phyloP scores from a whole-genome alignment of 2,113 vertebrate species.

The Circaetus gallicus region DNA sequence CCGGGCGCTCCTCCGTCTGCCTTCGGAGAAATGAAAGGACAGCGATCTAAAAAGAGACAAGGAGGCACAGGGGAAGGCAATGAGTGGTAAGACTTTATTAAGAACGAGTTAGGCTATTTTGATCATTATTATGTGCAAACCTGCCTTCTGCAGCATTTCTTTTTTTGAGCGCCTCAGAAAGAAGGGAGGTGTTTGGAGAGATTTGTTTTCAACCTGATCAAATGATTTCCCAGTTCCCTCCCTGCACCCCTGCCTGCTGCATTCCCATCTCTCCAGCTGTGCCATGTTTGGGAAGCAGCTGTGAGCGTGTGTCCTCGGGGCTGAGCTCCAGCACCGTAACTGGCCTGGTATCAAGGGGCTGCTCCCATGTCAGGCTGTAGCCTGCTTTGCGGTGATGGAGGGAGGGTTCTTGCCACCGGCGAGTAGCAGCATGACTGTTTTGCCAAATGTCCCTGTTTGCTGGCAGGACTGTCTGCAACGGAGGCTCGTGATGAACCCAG shows the following conservation, averaged over 20 bases:
- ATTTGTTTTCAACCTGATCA: neutral
- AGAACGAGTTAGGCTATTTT: neutral
- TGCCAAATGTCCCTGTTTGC: neutral
- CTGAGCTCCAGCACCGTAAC: neutral
- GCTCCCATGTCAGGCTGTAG: neutral
- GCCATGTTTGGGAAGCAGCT: neutral
- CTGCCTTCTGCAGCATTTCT: neutral
- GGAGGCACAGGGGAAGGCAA: neutral
- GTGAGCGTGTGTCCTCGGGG: neutral
- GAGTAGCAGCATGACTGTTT: neutral
- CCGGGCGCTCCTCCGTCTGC: neutral
- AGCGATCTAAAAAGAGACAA: neutral
- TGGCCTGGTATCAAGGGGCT: neutral
- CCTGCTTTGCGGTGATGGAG: neutral
- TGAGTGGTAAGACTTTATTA: neutral
- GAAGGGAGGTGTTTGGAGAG: neutral
- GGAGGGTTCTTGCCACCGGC: neutral
- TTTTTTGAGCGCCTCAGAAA: neutral
- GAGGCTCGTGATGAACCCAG: neutral
- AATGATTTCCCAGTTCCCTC: neutral
- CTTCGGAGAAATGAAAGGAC: neutral
- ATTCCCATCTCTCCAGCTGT: neutral
- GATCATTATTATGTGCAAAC: neutral
- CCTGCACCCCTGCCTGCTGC: rapidly evolving
- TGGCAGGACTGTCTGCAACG: neutral